Base-by-base conservation (phyloP, 2,113 vertebrate species). In the Sylvicapra grimmia region DNA sequence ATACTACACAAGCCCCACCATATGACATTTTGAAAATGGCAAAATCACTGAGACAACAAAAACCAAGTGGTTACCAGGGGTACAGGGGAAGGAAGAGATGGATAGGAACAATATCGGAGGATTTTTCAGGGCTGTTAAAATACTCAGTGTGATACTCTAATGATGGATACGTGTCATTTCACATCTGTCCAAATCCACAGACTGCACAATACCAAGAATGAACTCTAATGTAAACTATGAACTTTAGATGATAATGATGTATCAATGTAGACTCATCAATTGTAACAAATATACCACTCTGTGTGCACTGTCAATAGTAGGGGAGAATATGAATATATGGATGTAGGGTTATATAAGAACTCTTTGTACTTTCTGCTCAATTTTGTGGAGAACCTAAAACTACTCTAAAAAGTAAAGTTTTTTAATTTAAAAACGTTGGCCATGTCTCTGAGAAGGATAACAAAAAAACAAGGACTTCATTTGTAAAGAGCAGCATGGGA, bases 221-320 rank as follows among this genome's bases (percentile, higher is more conserved):
- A 84, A 29, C 6, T 16, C 4, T 59, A 40, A 4, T 47, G 9
- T 47, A 56, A 47, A 31, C 19, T 54, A 1, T 11, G 3, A 14
- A 13, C 4, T 92, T 75, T 79, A 40, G 49, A 36, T 4, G 13
- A 86, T 36, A 65, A 68, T 4, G 58, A 25, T 36, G n/a, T 47
- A 4, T 31, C 47, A 44, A 19, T 0, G 2, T 5, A 25, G 7
- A 1, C 16, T 75, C 5, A 65, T 58, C 47, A 25, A 0, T 11
- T 29, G 14, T n/a, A 80, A 72, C 16, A 79, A 31, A 80, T 21
- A 13, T 2, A 40, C 2, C n/a, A 25, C 31, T 54, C 1, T 15
- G 14, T 61, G 4, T 15, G 1, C 6, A 4, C 47, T 19, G 29
- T 29, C 63, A 85, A 23, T 5, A 61, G 10, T 63, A 2, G 18